Evolutionary conservation across 2,797 vertebrate genomes (phyloP).

Genomic region (Delichon dasypus): DNA sequence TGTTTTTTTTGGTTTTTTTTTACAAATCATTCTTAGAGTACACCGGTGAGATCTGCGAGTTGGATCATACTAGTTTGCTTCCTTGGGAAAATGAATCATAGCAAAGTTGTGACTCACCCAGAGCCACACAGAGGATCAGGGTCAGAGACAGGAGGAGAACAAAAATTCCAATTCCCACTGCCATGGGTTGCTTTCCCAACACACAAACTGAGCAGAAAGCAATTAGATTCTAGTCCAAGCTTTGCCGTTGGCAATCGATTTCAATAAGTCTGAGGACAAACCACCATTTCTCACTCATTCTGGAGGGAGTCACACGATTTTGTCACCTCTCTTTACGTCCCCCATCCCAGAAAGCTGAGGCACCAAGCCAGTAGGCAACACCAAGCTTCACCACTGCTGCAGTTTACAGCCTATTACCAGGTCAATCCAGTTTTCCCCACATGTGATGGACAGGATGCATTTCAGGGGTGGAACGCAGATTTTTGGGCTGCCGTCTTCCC

Average conservation of each 20-base stretch:
- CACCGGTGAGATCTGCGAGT: neutral
- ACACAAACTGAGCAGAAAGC: neutral
- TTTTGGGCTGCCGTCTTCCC: neutral
- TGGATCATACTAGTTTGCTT: neutral
- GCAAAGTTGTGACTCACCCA: neutral
- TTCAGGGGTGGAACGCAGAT: neutral
- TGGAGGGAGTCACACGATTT: neutral
- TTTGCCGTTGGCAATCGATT: rapidly evolving
- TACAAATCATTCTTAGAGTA: neutral
- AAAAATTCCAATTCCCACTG: neutral
- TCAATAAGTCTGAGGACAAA: neutral
- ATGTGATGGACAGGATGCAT: neutral
- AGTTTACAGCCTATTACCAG: neutral
- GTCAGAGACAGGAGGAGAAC: neutral
- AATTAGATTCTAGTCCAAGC: neutral
- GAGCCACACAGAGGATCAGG: neutral
- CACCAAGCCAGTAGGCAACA: neutral
- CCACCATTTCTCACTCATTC: neutral
- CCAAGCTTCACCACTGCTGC: neutral
- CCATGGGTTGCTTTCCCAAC: neutral
- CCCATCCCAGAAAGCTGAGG: rapidly evolving
- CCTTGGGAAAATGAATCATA: neutral
- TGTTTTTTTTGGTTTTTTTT: neutral
- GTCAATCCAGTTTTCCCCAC: neutral
- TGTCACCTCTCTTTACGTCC: neutral